These are phyloP conservation scores for Alloscopus bannaensis DNA, from an alignment of 2,888 invertebrate species.

Conservation along the genomic window DNA sequence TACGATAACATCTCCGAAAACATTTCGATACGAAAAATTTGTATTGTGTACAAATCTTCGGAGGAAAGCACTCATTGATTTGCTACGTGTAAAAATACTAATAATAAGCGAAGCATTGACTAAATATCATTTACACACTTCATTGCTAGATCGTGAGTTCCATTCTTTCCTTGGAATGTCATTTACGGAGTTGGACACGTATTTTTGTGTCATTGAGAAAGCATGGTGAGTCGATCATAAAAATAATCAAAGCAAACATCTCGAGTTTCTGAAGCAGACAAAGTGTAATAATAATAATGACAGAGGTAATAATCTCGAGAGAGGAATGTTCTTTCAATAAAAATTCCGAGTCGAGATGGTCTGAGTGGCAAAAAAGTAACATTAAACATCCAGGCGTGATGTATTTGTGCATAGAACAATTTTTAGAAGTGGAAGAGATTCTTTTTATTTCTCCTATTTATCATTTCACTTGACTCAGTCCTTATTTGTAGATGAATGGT, in stretches of 20 bases:
- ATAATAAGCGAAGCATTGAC: too few species aligned
- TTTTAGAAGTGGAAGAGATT: slow-evolving; percentile 5
- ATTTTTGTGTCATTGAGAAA: slow-evolving; percentile 16
- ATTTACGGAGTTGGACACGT: too few species aligned
- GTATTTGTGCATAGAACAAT: background rate
- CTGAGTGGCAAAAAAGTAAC: too few species aligned
- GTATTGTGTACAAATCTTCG: too few species aligned
- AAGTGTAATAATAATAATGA: slow-evolving; percentile 25
- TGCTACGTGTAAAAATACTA: too few species aligned
- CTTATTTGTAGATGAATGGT: background rate
- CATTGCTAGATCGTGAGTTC: background rate
- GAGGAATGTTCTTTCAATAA: too few species aligned
- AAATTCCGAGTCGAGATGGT: too few species aligned
- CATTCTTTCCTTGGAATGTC: slow-evolving; percentile 24
- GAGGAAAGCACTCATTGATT: too few species aligned
- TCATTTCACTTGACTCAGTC: slow-evolving; percentile 24
- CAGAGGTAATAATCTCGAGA: slow-evolving; percentile 22
- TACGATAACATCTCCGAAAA: too few species aligned
- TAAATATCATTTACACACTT: too few species aligned
- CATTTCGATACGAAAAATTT: too few species aligned
- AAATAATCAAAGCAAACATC: slow-evolving; percentile 22
- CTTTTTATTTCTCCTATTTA: slow-evolving; percentile 21
- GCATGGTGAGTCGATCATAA: background rate
- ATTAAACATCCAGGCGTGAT: background rate
- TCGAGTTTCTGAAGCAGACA: background rate